Evolutionary conservation across 2,113 vertebrate species (phyloP), one percentile per base, ranked within the genome.

Genomic region (Spheniscus mendiculus): DNA sequence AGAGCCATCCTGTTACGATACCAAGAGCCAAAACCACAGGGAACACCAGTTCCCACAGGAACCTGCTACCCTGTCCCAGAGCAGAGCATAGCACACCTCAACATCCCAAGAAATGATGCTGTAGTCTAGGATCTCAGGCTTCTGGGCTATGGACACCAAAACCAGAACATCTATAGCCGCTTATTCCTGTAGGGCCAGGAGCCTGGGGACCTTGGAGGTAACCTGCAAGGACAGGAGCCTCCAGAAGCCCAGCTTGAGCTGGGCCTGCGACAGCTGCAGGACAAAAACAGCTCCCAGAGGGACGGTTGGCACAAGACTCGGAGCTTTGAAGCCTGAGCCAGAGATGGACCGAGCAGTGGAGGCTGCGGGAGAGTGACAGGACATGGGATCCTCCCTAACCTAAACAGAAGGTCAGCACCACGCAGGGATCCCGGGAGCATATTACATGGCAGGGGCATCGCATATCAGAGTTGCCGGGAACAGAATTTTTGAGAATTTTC

Each of bases 261-360:
- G 2, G 40, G 26, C 55, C 13, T 88, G 44, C 58, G 86, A 56
- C 62, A 95, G 77, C 84, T 87, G 56, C 55, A 91, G 65, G 81
- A 91, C 78, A 84, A 87, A 94, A 97, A 66, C 72, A 91, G 77
- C 77, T 93, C 72, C 77, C 73, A 70, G n/a, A 78, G 47, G 32
- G 63, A 70, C 4, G 4, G 38, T 63, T 70, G 59, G 42, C 58
- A 83, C 0, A 1, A 79, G n/a, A 45, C 45, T 29, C 2, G 4
- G 53, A 73, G 72, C 80, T 96, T 73, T 94, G 93, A 87, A 92
- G 50, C 42, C 63, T 29, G 25, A 81, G 72, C 49, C 83, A 86
- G 45, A 73, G 36, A 47, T 0, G 6, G 63, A 59, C 32, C 2
- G 2, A 79, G 45, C 13, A 4, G 1, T 11, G 5, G 56, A 83